These are phyloP conservation scores for Labrus mixtus DNA, from an alignment of 2,113 vertebrate species.

Conservation along the genomic window DNA sequence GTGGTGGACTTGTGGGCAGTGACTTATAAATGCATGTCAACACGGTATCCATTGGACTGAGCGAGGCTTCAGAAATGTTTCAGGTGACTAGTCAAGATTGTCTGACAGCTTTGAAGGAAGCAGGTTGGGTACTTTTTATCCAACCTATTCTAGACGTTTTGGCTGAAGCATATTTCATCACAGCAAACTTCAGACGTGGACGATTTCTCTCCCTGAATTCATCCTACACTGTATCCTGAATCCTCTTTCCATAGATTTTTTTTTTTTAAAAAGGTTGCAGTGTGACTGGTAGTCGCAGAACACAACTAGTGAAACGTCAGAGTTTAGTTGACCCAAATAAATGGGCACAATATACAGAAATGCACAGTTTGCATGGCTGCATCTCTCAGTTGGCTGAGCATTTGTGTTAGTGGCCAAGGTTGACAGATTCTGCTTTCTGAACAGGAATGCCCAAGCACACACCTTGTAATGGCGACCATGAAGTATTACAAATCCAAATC, in stretches of 20 bases:
- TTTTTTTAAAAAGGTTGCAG: background rate
- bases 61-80: background rate
- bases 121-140: background rate
- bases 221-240: background rate
- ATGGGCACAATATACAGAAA: conserved; percentile 15
- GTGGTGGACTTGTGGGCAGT: background rate
- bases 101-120: background rate
- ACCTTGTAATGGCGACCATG: conserved; percentile 53
- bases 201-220: too few species aligned
- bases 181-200: too few species aligned
- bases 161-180: too few species aligned
- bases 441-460: conserved; percentile 18
- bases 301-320: background rate
- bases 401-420: conserved; percentile 42
- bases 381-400: conserved; percentile 62
- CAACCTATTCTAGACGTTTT: too few species aligned
- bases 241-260: too few species aligned
- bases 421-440: conserved; percentile 35
- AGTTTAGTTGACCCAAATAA: conserved; percentile 7
- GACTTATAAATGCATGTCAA: background rate
- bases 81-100: background rate
- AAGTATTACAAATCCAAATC: background rate
- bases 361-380: conserved; percentile 53
- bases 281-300: background rate
- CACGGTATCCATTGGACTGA: background rate